Evolutionary conservation across 1,140 invertebrate genomes (phyloP), one percentile per base, ranked within the genome.

Genomic region (Brachionus rotundiformis): DNA sequence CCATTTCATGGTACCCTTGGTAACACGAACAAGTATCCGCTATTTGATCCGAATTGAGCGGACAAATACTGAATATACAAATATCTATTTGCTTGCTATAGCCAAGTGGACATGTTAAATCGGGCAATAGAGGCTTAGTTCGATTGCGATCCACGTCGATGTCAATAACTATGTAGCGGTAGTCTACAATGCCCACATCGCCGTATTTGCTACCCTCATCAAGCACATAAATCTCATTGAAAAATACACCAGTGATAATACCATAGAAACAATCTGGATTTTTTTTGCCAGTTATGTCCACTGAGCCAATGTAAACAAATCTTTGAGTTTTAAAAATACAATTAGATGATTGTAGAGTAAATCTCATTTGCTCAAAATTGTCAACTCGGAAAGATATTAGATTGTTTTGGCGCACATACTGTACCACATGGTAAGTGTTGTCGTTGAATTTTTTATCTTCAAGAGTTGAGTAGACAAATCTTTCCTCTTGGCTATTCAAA

Each of bases 21-120:
- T 79, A 79, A 31, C 76, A 79, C 8, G 47, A 39, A 79, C 76
- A 79, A 7, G 59, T 31, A 39, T 79, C 76, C 11, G 76, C 27
- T 79, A 79, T 79, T 79, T 79, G 76, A 61, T 79, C 76, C 25
- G 76, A 79, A 63, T 79, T 54, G 8, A 79, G 36, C 25, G 76
- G 76, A 63, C 76, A 79, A 36, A 79, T 79, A 11, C 31, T 36
- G n/a, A 79, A 79, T 19, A 79, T 41, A n/a, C 76, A 79, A 2
- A 79, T 16, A 11, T 23, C 23, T 59, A 54, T 79, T 19, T 79
- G 16, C 23, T 59, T 59, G 0, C 2, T 23, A 19, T 79, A 79
- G 36, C 76, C 76, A 4, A 79, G 29, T 0, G 76, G 76, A 79
- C 76, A 79, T 29, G 19, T 23, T 8, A 23, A 13, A 25, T 79